Base-by-base conservation (phyloP, 1,140 invertebrate genomes). In the Lucilia sericata region DNA sequence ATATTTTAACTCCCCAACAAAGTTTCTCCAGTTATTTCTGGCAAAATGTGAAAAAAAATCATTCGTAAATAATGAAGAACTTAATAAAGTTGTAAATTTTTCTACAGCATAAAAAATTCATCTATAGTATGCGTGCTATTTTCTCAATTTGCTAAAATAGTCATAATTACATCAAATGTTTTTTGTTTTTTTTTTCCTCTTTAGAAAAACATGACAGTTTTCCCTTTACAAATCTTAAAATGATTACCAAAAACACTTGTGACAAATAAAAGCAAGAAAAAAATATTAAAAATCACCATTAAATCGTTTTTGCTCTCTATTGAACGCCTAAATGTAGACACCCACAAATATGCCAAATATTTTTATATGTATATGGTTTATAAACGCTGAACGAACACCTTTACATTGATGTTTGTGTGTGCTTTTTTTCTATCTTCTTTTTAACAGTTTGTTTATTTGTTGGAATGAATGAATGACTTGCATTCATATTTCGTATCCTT, bases 1-100 rank as follows among this genome's bases (percentile, higher is more conserved):
- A 30, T 30, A 30, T 30, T 76, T 76, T 76, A n/a, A n/a, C 10
- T 42, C 36, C 74, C 36, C n/a, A 30, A 47, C 7, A 42, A 76
- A 76, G 30, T 36, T 76, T 76, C 30, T 76, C 30, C 36, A 34
- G 74, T 76, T 36, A 17, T 76, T 76, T 76, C 42, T 55, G 51
- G 2, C 5, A 55, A 55, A 55, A 55, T 55, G n/a, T 55, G 5
- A 55, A 55, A n/a, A 55, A 55, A n/a, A 55, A 14, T 49, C 13
- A 49, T 12, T 9, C 5, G 2, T 55, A 55, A 55, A 55, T 55
- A 17, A 55, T 55, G 13, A n/a, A 55, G 51, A 55, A 55, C 12
- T 55, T 55, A 55, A 55, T 55, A n/a, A 55, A 55, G 9, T 14
- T 55, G 51, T 14, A n/a, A 55, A 55, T 55, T 10, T 3, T 55